Evolutionary conservation across 2,888 invertebrate species (phyloP).

Genomic region (Glaucopsyche alexis): DNA sequence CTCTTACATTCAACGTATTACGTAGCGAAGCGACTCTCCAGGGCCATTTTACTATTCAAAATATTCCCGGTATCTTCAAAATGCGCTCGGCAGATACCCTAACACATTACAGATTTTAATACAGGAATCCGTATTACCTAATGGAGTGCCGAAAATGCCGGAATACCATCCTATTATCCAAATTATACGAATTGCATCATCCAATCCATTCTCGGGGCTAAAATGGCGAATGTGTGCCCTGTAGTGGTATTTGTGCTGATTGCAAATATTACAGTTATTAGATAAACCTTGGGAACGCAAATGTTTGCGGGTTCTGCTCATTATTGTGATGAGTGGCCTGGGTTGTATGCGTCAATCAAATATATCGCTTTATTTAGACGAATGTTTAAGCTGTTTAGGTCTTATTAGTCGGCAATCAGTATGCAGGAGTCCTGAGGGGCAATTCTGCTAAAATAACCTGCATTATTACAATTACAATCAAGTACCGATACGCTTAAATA

Average conservation of each 20-base stretch:
- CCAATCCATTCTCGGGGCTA: conserved; percentile 33
- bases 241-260: conserved; percentile 52
- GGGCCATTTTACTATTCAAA: not conserved
- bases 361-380: conserved; percentile 8
- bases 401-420: not conserved
- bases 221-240: conserved; percentile 35
- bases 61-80: not conserved
- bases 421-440: too few species aligned
- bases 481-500: too few species aligned
- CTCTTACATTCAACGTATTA: too few species aligned
- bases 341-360: conserved; percentile 44
- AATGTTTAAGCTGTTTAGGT: not conserved
- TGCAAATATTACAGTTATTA: conserved; percentile 61
- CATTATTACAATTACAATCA: too few species aligned
- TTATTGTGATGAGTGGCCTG: conserved; percentile 66
- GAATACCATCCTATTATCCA: conserved; percentile 30
- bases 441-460: too few species aligned
- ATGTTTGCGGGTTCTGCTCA: conserved; percentile 71
- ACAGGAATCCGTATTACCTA: not conserved
- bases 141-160: conserved; percentile 2
- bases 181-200: conserved; percentile 35
- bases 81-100: not conserved
- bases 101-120: conserved; percentile 17
- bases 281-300: conserved; percentile 63
- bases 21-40: too few species aligned